Evolutionary conservation across 2,797 vertebrate species (phyloP).

Genomic region (Melanotaenia boesemani): DNA sequence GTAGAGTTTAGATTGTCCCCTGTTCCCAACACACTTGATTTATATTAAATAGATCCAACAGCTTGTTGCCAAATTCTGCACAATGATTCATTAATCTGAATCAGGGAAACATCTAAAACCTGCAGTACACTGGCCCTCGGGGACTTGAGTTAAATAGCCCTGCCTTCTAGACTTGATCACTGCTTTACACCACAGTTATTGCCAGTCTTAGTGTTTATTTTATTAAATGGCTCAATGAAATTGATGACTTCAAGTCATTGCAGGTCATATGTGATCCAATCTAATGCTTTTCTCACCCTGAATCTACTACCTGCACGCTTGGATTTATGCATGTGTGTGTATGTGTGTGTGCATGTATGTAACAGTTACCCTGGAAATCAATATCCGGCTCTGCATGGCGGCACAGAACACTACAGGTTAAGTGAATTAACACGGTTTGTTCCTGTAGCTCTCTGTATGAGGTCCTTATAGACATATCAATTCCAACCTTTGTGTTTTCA

Average conservation of each 20-base stretch:
- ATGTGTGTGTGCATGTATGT: neutral
- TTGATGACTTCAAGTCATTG: constrained; percentile 28
- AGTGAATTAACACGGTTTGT: constrained; percentile 70
- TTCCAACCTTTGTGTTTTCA: constrained; percentile 19
- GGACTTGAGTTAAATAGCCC: too few species aligned
- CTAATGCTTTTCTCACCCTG: constrained; percentile 28
- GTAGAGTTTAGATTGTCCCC: too few species aligned
- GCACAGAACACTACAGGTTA: constrained; percentile 67
- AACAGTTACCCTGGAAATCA: constrained; percentile 52
- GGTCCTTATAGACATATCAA: constrained; percentile 57
- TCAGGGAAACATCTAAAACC: too few species aligned
- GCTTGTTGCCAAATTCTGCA: too few species aligned
- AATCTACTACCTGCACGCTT: constrained; percentile 5
- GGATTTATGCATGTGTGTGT: neutral
- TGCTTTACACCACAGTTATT: neutral
- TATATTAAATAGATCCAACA: too few species aligned
- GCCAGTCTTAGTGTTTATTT: neutral
- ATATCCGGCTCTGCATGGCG: constrained; percentile 56
- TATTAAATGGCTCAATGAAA: constrained; percentile 49
- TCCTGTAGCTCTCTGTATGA: constrained; percentile 40
- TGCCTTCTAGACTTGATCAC: too few species aligned
- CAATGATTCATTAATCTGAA: too few species aligned
- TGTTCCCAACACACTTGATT: too few species aligned
- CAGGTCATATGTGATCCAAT: constrained; percentile 45
- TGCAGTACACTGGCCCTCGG: too few species aligned